Evolutionary conservation across 2,797 vertebrate species (phyloP).

Genomic region (Eospalax fontanierii): DNA sequence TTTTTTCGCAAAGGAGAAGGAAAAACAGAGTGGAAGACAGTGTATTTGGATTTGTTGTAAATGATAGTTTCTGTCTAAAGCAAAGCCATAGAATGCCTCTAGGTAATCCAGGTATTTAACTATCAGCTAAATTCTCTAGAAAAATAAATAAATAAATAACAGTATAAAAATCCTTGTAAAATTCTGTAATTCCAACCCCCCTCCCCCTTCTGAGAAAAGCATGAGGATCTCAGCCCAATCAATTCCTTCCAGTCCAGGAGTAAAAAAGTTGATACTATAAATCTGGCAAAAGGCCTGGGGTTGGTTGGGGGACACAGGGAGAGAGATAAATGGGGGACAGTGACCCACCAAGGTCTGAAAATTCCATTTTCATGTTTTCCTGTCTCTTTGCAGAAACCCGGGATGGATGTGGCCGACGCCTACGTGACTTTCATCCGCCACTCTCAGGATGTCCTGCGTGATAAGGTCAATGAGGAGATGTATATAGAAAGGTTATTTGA

Average conservation of each 20-base stretch:
- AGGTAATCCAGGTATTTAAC: slow-evolving; percentile 31
- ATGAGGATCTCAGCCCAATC: background rate
- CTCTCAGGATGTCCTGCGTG: slow-evolving; percentile 99
- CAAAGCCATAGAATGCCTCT: slow-evolving; percentile 65
- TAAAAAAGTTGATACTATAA: background rate
- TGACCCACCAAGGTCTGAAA: background rate
- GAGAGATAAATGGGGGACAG: background rate
- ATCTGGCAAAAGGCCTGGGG: background rate
- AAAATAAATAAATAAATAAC: slow-evolving; percentile 32
- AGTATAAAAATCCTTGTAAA: background rate
- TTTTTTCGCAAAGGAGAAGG: slow-evolving; percentile 16
- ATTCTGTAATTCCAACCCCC: background rate
- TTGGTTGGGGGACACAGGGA: background rate
- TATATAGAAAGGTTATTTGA: slow-evolving; percentile 99
- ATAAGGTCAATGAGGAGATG: slow-evolving; percentile 99
- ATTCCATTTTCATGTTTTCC: slow-evolving; percentile 81
- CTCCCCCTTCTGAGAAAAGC: slow-evolving; percentile 53
- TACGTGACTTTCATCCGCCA: slow-evolving; percentile 99
- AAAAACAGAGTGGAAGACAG: slow-evolving; percentile 26
- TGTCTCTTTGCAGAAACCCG: slow-evolving; percentile 95
- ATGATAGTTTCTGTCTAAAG: slow-evolving; percentile 66
- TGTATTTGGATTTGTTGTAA: slow-evolving; percentile 53
- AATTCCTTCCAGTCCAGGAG: background rate
- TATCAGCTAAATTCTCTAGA: slow-evolving; percentile 19
- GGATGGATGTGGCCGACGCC: slow-evolving; percentile 99